These are phyloP conservation scores for Dicentrarchus labrax DNA, from an alignment of 2,113 vertebrate genomes.

Conservation along the genomic window DNA sequence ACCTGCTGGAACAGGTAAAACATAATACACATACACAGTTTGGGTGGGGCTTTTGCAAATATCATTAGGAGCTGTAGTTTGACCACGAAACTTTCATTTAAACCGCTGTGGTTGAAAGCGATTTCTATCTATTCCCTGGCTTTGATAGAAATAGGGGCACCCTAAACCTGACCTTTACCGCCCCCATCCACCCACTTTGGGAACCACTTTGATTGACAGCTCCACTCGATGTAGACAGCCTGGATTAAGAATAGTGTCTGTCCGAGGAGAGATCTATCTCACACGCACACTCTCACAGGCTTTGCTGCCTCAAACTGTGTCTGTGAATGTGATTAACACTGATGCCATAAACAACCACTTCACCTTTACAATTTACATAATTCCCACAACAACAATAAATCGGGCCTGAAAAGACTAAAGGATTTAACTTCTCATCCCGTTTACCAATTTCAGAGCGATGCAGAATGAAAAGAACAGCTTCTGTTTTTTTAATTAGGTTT, in stretches of 20 bases:
- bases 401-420: not conserved
- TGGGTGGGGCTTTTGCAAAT: too few species aligned
- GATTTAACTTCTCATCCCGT: conserved; percentile 9
- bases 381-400: conserved; percentile 16
- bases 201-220: conserved; percentile 41
- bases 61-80: too few species aligned
- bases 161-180: not conserved
- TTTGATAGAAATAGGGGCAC: not conserved
- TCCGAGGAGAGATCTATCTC: conserved; percentile 1
- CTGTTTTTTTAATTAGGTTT: conserved; percentile 33
- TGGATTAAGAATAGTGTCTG: not conserved
- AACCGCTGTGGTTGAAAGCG: too few species aligned
- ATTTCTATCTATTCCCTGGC: not conserved
- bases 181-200: not conserved
- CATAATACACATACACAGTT: not conserved
- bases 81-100: too few species aligned
- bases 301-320: not conserved
- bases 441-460: not conserved
- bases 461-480: not conserved
- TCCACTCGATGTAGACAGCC: not conserved
- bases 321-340: not conserved
- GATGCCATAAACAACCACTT: conserved; percentile 7
- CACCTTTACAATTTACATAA: conserved; percentile 26
- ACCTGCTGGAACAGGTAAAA: conserved; percentile 94
- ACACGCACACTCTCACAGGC: not conserved